Evolutionary conservation across 2,888 invertebrate genomes (phyloP), one percentile per base, ranked within the genome.

Genomic region (Hesperia comma): DNA sequence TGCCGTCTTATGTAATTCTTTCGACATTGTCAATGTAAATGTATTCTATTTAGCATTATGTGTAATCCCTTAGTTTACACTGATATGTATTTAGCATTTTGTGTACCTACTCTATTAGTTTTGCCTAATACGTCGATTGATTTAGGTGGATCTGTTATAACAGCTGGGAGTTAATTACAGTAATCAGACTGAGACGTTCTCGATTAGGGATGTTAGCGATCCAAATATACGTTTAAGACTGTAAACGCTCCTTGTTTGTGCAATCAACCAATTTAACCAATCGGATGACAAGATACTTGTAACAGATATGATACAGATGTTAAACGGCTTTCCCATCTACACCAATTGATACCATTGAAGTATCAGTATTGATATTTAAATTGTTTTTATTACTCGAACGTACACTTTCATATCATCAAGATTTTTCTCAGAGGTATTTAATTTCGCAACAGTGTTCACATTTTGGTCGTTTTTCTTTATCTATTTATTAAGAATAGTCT

Each of bases 141-240:
- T 33, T 54, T 43, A 54, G 17, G 41, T 43, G 46, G 49, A 37
- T 55, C 32, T 46, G 56, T 56, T 41, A 63, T 46, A 54, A 55
- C 43, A 26, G 19, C 37, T 56, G 33, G 55, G 46, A 56, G 55
- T 63, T 63, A 63, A 56, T 63, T 63, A 63, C 46, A 46, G 63
- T 63, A 46, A 46, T 46, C 46, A 56, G 33, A 43, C 54, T 55
- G 37, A 63, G 63, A 63, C 17, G 33, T 55, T 33, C 46, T 5
- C 56, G 63, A 63, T 56, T 63, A 56, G 60, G 49, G 54, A 46
- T 21, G 56, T 63, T 33, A 62, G 62, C 8, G 62, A 62, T 26
- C 32, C 15, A 41, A 43, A 32, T 54, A 21, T 61, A 55, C 32
- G 56, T 63, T 63, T 56, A n/a, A 63, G 56, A 63, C 46, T 56